Base-by-base conservation (phyloP, 2,113 vertebrate genomes). In the Gadus chalcogrammus region DNA sequence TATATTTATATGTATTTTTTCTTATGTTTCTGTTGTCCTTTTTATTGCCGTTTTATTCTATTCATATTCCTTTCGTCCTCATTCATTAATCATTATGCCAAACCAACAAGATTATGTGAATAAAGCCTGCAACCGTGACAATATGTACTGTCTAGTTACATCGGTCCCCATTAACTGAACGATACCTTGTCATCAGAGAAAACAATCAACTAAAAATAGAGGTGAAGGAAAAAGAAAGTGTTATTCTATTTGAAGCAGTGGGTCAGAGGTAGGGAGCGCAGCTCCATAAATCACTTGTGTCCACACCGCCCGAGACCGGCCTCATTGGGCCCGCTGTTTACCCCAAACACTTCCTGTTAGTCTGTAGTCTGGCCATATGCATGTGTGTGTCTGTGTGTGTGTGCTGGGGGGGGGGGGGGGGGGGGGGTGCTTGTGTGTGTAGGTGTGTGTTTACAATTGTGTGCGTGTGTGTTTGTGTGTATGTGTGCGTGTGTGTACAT, bases 311-410 rank as follows among this genome's bases (percentile, higher is more conserved):
- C 70, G 65, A 77, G 77, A 82, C 77, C 71, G 71, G 84, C 77
- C 82, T 35, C 31, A 35, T 35, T 35, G 4, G 31, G 31, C 3
- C 31, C 4, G 31, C 4, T 88, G 82, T 80, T 84, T 83, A 86
- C 78, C 74, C 61, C 71, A 78, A 61, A 67, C 35, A 69, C 75
- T 84, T 85, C 83, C 84, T 82, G 71, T 79, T 64, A 61, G 31
- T 65, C 24, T 73, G 64, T 48, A 38, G 38, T 15, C 3, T 20
- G 38, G 38, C 24, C 27, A 31, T 64, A 17, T 5, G 28, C 31
- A 27, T 38, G 15, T 31, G 15, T 38, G 2, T 35, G 62, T 64
- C 16, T 64, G 63, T 64, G 63, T 38, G 63, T 35, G 17, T 48
- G 35, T 65, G 28, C 20, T 48, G 35, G 20, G 22, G 31, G 55